Evolutionary conservation across 2,113 vertebrate species (phyloP), one percentile per base, ranked within the genome.

Genomic region (Girardinichthys multiradiatus): DNA sequence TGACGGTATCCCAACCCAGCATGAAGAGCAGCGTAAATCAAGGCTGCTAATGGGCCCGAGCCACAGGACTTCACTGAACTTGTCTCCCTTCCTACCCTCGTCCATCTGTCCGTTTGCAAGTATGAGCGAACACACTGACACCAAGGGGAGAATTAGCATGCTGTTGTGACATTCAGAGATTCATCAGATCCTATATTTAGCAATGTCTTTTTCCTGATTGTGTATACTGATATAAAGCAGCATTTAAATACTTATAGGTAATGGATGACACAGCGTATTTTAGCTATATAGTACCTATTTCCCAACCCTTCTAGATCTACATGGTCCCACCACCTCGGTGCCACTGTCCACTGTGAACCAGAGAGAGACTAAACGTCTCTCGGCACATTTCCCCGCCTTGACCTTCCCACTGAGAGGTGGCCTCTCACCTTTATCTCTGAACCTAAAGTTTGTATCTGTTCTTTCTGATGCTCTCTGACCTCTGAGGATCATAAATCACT

Each of bases 101-200:
- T 90, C 85, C 83, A 86, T 90, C 75, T 86, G 86, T 76, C 85
- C 76, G 37, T 87, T 71, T 89, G 82, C 81, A 77, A 78, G 75
- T 89, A 77, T 77, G 84, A 85, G 71, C 74, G 80, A 86, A 72
- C 81, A 72, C 79, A 82, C 72, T 51, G 63, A 87, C 86, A 86
- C 86, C 75, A 72, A 89, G 76, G 88, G 84, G 81, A 82, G 90
- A 93, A 91, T 89, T 81, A 89, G 81, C 70, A 80, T 87, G 80
- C 83, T 87, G 88, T 77, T 81, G 73, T 70, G 85, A 73, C 68
- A 83, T 68, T 77, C 59, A 21, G 68, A 0, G 1, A 27, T 8
- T 51, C 64, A 26, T 60, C 63, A 80, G 45, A 68, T 37, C 54
- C 62, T 74, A 70, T 45, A 19, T 72, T 31, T 70, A 29, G 74